These are phyloP conservation scores for Therioaphis trifolii DNA, from an alignment of 2,888 invertebrate genomes.

Conservation along the genomic window DNA sequence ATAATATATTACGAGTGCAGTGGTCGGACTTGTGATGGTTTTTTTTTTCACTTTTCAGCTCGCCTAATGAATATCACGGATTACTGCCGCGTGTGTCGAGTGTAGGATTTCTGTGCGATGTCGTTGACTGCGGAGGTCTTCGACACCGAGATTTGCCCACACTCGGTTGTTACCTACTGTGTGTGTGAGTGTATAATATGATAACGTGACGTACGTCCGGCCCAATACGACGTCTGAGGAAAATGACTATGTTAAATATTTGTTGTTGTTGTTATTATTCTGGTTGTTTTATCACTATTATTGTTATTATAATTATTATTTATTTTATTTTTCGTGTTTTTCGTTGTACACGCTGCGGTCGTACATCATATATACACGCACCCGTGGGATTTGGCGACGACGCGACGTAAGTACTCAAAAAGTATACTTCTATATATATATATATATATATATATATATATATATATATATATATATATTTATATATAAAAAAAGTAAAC, in stretches of 20 bases:
- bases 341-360: background rate
- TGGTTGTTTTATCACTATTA: too few relatives aligned
- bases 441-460: too few relatives aligned
- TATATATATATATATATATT: too few relatives aligned
- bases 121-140: conserved; percentile 46
- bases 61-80: background rate
- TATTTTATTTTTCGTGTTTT: background rate
- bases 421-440: background rate
- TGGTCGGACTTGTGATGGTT: background rate
- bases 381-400: too few relatives aligned
- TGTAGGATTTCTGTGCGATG: conserved; percentile 5
- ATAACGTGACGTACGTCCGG: too few relatives aligned
- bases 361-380: background rate
- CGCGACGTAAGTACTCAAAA: too few relatives aligned
- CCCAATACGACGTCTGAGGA: too few relatives aligned
- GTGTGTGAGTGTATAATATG: too few relatives aligned
- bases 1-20: too few relatives aligned
- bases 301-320: background rate
- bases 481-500: background rate
- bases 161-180: too few relatives aligned
- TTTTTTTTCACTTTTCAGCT: background rate
- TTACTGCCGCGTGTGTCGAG: background rate
- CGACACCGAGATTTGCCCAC: conserved; percentile 37
- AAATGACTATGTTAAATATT: too few relatives aligned
- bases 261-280: too few relatives aligned